Conservation (phyloP, 2,113 vertebrate species). For the Oryctolagus cuniculus region DNA sequence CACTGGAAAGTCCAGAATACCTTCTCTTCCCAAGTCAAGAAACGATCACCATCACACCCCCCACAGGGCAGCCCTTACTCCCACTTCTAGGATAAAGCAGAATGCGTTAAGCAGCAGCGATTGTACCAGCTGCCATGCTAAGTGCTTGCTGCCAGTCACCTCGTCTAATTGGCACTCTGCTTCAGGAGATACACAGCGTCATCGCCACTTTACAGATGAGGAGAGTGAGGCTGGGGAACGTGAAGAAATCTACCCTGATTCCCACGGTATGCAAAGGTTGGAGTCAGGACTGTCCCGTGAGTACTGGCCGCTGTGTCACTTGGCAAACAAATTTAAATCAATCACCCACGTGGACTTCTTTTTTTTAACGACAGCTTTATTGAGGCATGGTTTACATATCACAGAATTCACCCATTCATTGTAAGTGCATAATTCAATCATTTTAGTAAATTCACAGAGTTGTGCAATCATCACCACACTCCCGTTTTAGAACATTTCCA, state of each 20-base stretch:
- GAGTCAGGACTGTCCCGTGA: neutral
- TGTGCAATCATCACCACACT: neutral
- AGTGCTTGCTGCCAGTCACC: neutral
- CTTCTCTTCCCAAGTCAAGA: neutral
- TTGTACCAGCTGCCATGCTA: neutral
- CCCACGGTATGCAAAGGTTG: neutral
- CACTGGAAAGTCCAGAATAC: neutral
- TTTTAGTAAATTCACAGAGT: neutral
- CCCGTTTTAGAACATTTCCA: constrained; percentile 54
- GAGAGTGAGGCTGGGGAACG: neutral
- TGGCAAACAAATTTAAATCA: neutral
- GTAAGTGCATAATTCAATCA: neutral
- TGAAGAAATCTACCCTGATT: neutral
- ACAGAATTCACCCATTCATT: neutral
- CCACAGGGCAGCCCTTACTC: neutral
- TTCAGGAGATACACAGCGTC: neutral
- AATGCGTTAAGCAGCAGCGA: neutral
- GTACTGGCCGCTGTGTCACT: neutral
- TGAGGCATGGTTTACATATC: neutral
- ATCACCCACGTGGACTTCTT: neutral
- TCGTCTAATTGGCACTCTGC: neutral
- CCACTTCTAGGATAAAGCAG: neutral
- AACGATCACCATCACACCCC: neutral
- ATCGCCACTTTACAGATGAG: neutral
- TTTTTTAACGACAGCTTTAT: too few species aligned